Evolutionary conservation across 53 echinoderm and acorn worm species (phyloP).

Genomic region (Crossaster papposus): DNA sequence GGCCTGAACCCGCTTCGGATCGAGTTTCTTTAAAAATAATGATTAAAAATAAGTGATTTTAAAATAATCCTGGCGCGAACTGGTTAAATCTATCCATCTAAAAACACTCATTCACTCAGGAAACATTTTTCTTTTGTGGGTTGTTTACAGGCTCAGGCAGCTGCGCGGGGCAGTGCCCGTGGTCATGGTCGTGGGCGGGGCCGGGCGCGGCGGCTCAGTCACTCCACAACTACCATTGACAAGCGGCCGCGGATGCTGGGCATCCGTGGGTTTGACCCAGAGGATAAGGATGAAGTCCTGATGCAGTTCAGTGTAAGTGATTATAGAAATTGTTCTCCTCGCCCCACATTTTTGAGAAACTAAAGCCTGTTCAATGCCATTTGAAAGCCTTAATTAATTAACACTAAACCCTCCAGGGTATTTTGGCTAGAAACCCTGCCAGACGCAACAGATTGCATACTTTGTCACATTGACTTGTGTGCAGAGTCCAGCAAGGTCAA

Average conservation of each 20-base stretch:
- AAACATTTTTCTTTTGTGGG: neutral
- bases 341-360: neutral
- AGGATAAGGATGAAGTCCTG: conserved; percentile 91
- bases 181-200: conserved; percentile 75
- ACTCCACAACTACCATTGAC: conserved; percentile 79
- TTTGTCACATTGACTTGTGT: too few relatives aligned
- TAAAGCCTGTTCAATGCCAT: neutral
- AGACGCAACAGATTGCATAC: too few relatives aligned
- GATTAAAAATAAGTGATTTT: too few relatives aligned
- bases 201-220: conserved; percentile 72
- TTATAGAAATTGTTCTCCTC: neutral
- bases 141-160: conserved; percentile 37
- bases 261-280: conserved; percentile 75
- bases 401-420: too few relatives aligned
- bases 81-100: neutral
- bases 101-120: neutral
- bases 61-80: too few relatives aligned
- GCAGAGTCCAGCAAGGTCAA: too few relatives aligned
- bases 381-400: neutral
- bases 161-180: conserved; percentile 43
- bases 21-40: too few relatives aligned
- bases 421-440: too few relatives aligned
- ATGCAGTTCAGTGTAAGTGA: conserved; percentile 90
- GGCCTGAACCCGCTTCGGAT: too few relatives aligned
- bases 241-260: conserved; percentile 83